Evolutionary conservation across 2,888 invertebrate genomes (phyloP).

Genomic region (Papilio elwesi): DNA sequence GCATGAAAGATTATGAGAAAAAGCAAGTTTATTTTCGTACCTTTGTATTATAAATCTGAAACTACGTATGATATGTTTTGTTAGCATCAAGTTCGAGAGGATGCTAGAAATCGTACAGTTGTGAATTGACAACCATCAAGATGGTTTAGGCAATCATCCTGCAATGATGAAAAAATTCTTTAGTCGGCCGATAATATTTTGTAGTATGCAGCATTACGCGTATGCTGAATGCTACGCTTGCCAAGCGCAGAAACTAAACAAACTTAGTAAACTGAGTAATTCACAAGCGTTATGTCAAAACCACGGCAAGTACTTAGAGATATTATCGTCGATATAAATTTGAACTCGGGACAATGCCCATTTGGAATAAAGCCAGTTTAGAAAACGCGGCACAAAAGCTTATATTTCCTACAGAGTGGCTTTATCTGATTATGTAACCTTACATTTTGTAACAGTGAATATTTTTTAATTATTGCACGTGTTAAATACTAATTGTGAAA

Average conservation of each 20-base stretch:
- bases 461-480: not conserved
- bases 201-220: not conserved
- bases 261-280: not conserved
- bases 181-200: not conserved
- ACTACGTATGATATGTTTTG: too few relatives aligned
- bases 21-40: not conserved
- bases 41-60: too few relatives aligned
- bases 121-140: too few relatives aligned
- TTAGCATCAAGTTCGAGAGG: too few relatives aligned
- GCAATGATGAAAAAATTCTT: too few relatives aligned
- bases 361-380: slow-evolving; percentile 31
- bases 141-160: too few relatives aligned
- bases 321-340: slow-evolving; percentile 26
- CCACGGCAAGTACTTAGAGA: not conserved
- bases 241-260: not conserved
- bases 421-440: slow-evolving; percentile 17
- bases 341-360: slow-evolving; percentile 10
- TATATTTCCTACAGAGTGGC: slow-evolving; percentile 1
- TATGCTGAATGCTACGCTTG: not conserved
- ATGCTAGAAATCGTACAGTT: too few relatives aligned
- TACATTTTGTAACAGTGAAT: slow-evolving; percentile 29
- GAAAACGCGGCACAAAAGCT: slow-evolving; percentile 13
- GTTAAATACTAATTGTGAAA: not conserved
- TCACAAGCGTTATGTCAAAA: not conserved
- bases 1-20: slow-evolving; percentile 1